Percentiles rank a stretch among this genome's conserved stretches.
These are phyloP conservation scores for Hiodon tergisus DNA, from an alignment of 2,113 vertebrate genomes.

Conservation along the genomic window DNA sequence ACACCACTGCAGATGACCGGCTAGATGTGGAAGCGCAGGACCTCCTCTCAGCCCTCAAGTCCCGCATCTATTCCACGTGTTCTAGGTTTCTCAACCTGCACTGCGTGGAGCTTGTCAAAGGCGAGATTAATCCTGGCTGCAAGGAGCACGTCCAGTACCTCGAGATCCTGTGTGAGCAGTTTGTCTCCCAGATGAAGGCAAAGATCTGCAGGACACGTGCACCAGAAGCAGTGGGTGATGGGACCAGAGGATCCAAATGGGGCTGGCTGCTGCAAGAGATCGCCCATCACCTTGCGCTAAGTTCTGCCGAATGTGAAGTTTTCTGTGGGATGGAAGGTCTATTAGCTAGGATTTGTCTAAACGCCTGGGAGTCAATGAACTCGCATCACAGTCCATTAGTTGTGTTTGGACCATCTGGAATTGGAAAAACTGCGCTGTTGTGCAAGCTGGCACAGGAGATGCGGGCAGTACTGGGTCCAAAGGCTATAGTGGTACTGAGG, in stretches of 20 bases:
- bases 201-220: constrained; percentile 40
- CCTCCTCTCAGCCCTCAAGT: constrained; percentile 61
- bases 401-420: constrained; percentile 59
- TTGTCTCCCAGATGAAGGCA: constrained; percentile 60
- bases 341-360: constrained; percentile 53
- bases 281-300: constrained; percentile 47
- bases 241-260: neutral
- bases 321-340: constrained; percentile 60
- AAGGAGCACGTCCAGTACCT: constrained; percentile 65
- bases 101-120: constrained; percentile 53
- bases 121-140: constrained; percentile 44
- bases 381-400: constrained; percentile 52
- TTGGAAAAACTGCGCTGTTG: constrained; percentile 68
- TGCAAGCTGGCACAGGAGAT: constrained; percentile 58
- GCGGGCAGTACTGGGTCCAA: constrained; percentile 38
- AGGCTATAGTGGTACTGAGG: constrained; percentile 43
- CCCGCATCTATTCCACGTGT: constrained; percentile 29
- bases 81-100: constrained; percentile 51
- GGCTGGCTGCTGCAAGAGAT: constrained; percentile 54
- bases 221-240: neutral
- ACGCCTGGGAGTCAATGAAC: constrained; percentile 45
- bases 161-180: constrained; percentile 59
- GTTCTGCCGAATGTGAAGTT: constrained; percentile 35
- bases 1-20: constrained; percentile 49
- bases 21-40: constrained; percentile 58